Conservation (phyloP, 2,797 vertebrate species). For the Tadarida brasiliensis region DNA sequence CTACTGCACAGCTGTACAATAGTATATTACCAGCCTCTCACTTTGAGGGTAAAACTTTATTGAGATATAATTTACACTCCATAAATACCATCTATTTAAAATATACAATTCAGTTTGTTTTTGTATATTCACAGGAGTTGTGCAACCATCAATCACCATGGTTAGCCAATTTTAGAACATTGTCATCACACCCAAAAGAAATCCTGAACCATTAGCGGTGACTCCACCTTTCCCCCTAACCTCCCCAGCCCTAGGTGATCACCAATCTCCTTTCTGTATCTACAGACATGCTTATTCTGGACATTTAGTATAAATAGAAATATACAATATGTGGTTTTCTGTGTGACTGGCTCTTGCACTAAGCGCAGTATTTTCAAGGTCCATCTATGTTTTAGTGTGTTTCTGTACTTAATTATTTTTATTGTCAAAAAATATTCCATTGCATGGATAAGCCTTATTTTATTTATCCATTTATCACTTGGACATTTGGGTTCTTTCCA, state of each 20-base stretch:
- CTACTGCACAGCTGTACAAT: background rate
- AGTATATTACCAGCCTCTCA: background rate
- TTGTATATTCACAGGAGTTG: background rate
- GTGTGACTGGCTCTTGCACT: background rate
- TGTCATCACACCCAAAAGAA: background rate
- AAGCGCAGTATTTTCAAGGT: background rate
- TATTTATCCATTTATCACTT: background rate
- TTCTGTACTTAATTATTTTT: background rate
- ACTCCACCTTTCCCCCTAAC: background rate
- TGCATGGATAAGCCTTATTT: background rate
- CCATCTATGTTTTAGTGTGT: background rate
- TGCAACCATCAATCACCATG: background rate
- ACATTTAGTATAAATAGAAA: background rate
- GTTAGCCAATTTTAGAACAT: background rate
- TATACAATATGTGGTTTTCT: background rate
- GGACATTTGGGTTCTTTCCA: background rate
- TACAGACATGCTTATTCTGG: background rate
- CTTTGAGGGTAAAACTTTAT: background rate
- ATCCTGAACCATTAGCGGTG: background rate
- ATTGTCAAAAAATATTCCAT: background rate
- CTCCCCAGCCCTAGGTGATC: background rate
- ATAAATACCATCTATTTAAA: background rate
- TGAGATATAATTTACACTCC: background rate
- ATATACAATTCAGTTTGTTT: background rate
- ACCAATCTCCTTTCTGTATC: background rate